These are phyloP conservation scores for Pollachius pollachius DNA, from an alignment of 2,113 vertebrate species.

Conservation along the genomic window DNA sequence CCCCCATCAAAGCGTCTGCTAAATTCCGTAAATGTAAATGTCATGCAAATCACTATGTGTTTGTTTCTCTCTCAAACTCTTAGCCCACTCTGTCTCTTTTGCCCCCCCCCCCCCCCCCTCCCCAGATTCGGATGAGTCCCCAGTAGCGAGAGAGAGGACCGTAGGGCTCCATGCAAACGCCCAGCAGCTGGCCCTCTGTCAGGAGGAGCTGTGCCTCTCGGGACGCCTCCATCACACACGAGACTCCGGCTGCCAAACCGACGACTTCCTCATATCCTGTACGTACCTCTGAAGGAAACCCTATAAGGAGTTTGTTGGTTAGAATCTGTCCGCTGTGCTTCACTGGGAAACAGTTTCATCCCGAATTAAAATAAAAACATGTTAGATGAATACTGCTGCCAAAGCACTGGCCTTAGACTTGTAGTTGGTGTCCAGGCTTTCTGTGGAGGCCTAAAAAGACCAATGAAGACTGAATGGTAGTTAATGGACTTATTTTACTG, in stretches of 20 bases:
- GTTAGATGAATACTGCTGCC: too few species aligned
- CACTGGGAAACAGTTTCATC: too few species aligned
- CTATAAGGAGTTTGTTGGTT: neutral
- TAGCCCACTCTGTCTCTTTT: conserved; percentile 30
- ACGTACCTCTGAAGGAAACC: conserved; percentile 44
- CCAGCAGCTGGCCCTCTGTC: conserved; percentile 79
- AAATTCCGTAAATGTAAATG: too few species aligned
- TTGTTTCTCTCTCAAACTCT: neutral
- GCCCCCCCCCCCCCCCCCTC: conserved; percentile 8
- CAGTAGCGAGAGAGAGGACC: conserved; percentile 94
- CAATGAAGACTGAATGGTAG: too few species aligned
- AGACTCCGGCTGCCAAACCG: conserved; percentile 97
- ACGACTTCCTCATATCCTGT: conserved; percentile 90
- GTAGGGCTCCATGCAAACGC: conserved; percentile 90
- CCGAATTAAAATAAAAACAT: too few species aligned
- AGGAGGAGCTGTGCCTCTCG: conserved; percentile 78
- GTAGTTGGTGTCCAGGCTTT: too few species aligned
- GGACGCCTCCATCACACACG: conserved; percentile 85
- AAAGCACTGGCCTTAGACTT: too few species aligned
- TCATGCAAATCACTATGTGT: neutral
- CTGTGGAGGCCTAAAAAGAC: too few species aligned
- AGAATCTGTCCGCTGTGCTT: too few species aligned
- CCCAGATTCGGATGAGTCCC: conserved; percentile 95
- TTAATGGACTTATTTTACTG: too few species aligned
- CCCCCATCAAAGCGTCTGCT: too few species aligned